Conservation (phyloP, 2,888 invertebrate genomes). For the Taphrorychus bicolor region DNA sequence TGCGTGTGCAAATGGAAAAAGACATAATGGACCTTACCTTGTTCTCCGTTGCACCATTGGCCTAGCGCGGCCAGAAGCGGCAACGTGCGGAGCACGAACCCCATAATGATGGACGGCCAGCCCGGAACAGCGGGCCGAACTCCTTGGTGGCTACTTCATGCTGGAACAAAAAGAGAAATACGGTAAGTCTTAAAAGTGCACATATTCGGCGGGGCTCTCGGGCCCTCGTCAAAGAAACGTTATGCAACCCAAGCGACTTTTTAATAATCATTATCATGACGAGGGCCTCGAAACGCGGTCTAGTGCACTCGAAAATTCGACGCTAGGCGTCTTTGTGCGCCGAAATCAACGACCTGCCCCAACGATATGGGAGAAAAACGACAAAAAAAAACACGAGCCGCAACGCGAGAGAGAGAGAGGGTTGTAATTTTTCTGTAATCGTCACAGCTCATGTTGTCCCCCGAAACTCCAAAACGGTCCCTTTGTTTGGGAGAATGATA, state of each 20-base stretch:
- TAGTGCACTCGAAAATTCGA: constrained; percentile 38
- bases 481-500: constrained; percentile 34
- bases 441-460: background rate
- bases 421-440: background rate
- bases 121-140: constrained; percentile 49
- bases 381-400: background rate
- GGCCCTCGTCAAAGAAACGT: constrained; percentile 14
- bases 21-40: constrained; percentile 52
- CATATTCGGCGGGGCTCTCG: background rate
- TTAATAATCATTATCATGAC: constrained; percentile 36
- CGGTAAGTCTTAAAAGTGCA: background rate
- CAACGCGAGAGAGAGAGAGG: background rate
- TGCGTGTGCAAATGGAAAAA: too few relatives aligned
- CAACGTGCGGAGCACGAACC: constrained; percentile 48
- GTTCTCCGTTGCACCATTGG: constrained; percentile 47
- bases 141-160: constrained; percentile 51
- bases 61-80: constrained; percentile 47
- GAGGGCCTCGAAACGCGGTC: constrained; percentile 19
- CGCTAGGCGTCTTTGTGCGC: constrained; percentile 29
- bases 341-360: constrained; percentile 37
- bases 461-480: constrained; percentile 11
- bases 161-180: constrained; percentile 46
- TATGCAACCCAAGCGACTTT: constrained; percentile 34
- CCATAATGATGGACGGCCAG: constrained; percentile 51
- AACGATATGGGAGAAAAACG: constrained; percentile 5